Base-by-base conservation (phyloP, 2,888 invertebrate species). In the Microdon myrmicae region DNA sequence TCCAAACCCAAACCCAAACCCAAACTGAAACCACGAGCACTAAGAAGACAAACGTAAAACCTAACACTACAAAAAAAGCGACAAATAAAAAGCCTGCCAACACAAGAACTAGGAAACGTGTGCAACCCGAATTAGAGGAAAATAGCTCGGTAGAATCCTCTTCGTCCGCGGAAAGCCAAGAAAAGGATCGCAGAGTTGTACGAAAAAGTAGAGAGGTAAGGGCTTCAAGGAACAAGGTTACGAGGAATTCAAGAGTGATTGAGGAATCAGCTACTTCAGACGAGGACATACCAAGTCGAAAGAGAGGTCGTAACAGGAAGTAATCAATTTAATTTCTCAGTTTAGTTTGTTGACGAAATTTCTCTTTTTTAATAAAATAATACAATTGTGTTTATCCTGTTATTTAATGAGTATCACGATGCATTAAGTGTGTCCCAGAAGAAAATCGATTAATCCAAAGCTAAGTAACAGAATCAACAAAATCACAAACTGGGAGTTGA, bases 181-280 rank as follows among this genome's bases (percentile, higher is more conserved):
- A 10, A 49, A 53, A 13, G 34, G 39, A 5, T 12, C 49, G 1
- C 45, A 44, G 16, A 34, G 22, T 1, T 44, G 16, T 8, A 39
- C 13, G 28, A 47, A 14, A 10, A 32, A 41, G 13, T 7, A 41
- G 25, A 20, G 54, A 28, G 10, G 14, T 22, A 3, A 47, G 32
- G 0, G 1, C 29, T 1, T 3, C 44, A n/a, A 19, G 35, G 6
- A 34, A 26, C 6, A 47, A 23, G 23, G 9, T 49, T 6, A 68
- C 67, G 8, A 70, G 49, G 17, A 16, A 41, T n/a, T 47, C 37
- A 1, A 70, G 49, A 53, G 64, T 71, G 5, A 68, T 71, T 31
- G 68, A 71, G 31, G 73, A 73, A 2, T 69, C 72, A 0, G 69
- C 66, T 10, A 71, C 70, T 28, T 71, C 71, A 1, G 70, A 69